Percentiles rank a stretch among this genome's conserved stretches.
These are phyloP conservation scores for Psettodes erumei DNA, from an alignment of 2,113 vertebrate genomes.

Conservation along the genomic window DNA sequence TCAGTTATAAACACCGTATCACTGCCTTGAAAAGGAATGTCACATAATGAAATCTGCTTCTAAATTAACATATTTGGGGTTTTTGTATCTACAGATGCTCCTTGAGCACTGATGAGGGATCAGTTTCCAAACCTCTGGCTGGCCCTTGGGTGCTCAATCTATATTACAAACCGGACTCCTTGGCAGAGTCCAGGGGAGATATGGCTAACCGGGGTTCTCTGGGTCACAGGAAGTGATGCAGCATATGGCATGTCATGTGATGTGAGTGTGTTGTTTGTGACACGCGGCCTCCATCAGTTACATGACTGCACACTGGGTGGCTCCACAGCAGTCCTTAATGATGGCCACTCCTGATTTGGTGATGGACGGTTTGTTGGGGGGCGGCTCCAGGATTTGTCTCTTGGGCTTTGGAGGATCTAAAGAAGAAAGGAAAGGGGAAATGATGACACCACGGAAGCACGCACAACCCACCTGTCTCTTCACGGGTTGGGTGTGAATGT, in stretches of 20 bases:
- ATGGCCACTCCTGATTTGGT: constrained; percentile 92
- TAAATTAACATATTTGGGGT: neutral
- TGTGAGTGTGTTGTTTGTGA: constrained; percentile 20
- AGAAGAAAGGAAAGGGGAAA: neutral
- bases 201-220: constrained; percentile 30
- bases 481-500: accelerated
- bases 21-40: constrained; percentile 16
- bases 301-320: constrained; percentile 94
- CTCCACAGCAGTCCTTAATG: constrained; percentile 97
- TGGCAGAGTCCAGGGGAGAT: constrained; percentile 2
- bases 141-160: neutral
- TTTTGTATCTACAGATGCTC: constrained; percentile 2
- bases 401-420: constrained; percentile 88
- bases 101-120: constrained; percentile 29
- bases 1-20: neutral
- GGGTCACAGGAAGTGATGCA: constrained; percentile 48
- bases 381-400: constrained; percentile 86
- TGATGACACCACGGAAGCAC: neutral
- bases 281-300: constrained; percentile 72
- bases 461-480: neutral
- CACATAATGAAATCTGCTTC: neutral
- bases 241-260: constrained; percentile 38
- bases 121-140: constrained; percentile 8
- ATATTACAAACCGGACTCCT: constrained; percentile 18
- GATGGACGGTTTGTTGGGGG: constrained; percentile 92